Evolutionary conservation across 2,888 invertebrate genomes (phyloP).

Genomic region (Eurytoma adleriae): DNA sequence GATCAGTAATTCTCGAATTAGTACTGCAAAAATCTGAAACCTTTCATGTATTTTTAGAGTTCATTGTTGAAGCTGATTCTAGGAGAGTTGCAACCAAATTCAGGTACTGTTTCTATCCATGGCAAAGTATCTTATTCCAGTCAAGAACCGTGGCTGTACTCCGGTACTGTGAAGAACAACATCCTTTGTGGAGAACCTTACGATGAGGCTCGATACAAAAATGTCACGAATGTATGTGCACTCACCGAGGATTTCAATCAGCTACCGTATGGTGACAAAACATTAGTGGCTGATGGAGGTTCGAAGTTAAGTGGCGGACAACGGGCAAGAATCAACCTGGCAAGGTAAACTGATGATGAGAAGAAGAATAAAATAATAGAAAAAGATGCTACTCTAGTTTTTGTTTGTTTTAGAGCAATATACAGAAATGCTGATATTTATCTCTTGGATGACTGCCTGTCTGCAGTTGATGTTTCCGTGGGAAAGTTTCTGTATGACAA

Average conservation of each 20-base stretch:
- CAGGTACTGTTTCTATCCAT: slow-evolving; percentile 81
- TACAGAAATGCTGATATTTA: slow-evolving; percentile 88
- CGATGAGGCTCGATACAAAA: slow-evolving; percentile 79
- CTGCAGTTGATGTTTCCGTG: slow-evolving; percentile 87
- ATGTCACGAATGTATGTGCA: slow-evolving; percentile 74
- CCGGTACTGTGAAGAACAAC: slow-evolving; percentile 87
- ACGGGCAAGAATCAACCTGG: slow-evolving; percentile 86
- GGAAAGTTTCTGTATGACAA: slow-evolving; percentile 85
- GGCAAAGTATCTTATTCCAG: slow-evolving; percentile 86
- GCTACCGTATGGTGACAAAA: slow-evolving; percentile 83
- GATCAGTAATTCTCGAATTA: no score
- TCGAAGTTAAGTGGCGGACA: slow-evolving; percentile 85
- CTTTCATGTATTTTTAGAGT: slow-evolving; percentile 73
- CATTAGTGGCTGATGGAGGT: slow-evolving; percentile 85
- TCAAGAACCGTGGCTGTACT: slow-evolving; percentile 92
- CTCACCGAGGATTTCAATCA: slow-evolving; percentile 78
- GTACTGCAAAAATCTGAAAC: no score
- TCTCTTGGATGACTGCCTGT: slow-evolving; percentile 87
- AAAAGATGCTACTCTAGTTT: no score
- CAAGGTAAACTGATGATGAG: slow-evolving; percentile 74
- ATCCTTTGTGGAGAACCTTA: slow-evolving; percentile 87
- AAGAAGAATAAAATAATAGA: no score
- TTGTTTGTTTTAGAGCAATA: slow-evolving; percentile 78
- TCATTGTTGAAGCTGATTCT: slow-evolving; percentile 84
- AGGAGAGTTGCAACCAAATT: slow-evolving; percentile 81